These are phyloP conservation scores for Cheilosia impressa DNA, from an alignment of 2,888 invertebrate genomes.

Conservation along the genomic window DNA sequence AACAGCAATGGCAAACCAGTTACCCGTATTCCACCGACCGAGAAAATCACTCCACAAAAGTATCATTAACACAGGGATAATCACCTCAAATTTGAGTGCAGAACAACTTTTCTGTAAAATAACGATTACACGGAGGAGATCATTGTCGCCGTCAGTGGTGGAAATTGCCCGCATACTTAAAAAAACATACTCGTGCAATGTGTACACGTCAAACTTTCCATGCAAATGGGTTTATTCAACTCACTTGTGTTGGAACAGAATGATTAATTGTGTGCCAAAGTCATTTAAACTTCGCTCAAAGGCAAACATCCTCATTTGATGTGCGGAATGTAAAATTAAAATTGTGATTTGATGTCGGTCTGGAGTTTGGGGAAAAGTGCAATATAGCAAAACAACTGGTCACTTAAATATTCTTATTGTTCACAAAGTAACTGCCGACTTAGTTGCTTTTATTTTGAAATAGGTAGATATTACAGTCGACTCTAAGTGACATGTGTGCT, in stretches of 20 bases:
- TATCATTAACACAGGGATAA: slow-evolving; percentile 57
- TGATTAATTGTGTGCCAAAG: slow-evolving; percentile 42
- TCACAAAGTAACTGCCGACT: too few species aligned
- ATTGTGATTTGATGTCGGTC: too few species aligned
- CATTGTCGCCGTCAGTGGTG: slow-evolving; percentile 49
- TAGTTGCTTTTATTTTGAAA: background rate
- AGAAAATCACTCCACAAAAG: slow-evolving; percentile 29
- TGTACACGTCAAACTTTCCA: background rate
- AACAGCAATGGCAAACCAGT: background rate
- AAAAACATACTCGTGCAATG: slow-evolving; percentile 26
- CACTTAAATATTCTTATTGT: too few species aligned
- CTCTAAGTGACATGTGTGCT: too few species aligned
- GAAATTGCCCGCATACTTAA: slow-evolving; percentile 39
- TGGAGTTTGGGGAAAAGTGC: too few species aligned
- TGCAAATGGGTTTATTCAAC: slow-evolving; percentile 24
- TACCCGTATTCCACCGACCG: background rate
- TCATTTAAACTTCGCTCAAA: slow-evolving; percentile 15
- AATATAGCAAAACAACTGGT: too few species aligned
- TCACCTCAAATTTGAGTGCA: slow-evolving; percentile 54
- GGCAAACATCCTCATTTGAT: background rate
- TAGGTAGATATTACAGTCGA: background rate
- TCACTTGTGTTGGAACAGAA: slow-evolving; percentile 22
- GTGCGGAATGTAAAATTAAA: too few species aligned
- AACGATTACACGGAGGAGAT: slow-evolving; percentile 57
- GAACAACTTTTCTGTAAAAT: slow-evolving; percentile 44